These are phyloP conservation scores for Cinara cedri DNA, from an alignment of 2,888 invertebrate species.

Conservation along the genomic window DNA sequence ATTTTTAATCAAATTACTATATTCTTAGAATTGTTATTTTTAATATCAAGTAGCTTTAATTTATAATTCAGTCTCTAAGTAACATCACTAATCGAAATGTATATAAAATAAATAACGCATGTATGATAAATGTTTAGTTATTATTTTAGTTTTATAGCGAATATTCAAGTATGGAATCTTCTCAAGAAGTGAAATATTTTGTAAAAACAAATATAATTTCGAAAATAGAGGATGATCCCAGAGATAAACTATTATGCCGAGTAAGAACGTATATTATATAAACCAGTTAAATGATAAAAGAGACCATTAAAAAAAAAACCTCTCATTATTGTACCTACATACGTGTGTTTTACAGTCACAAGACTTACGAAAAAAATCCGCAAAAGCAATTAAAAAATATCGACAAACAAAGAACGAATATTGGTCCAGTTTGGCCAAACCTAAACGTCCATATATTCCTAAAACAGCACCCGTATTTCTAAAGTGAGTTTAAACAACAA, in stretches of 20 bases:
- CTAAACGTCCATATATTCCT: background rate
- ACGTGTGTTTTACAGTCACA: background rate
- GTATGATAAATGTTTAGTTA: too few relatives aligned
- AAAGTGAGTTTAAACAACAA: background rate
- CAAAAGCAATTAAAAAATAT: background rate
- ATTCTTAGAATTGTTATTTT: too few relatives aligned
- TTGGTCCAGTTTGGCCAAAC: background rate
- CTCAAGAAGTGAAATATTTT: background rate
- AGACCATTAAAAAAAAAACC: background rate
- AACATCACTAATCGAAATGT: too few relatives aligned
- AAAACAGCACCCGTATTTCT: background rate
- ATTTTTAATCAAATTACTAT: too few relatives aligned
- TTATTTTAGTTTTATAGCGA: too few relatives aligned
- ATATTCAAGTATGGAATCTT: background rate
- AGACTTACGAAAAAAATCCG: background rate
- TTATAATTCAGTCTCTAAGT: too few relatives aligned
- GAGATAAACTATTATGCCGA: background rate
- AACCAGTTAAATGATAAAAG: background rate
- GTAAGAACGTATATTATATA: background rate
- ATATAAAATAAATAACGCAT: too few relatives aligned
- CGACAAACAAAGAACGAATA: background rate
- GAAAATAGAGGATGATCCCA: constrained; percentile 12
- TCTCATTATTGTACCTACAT: background rate
- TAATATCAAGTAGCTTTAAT: too few relatives aligned
- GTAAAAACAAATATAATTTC: background rate